A percentile compares a stretch with the other conserved stretches of the same genome.
These are phyloP conservation scores for Ariolimax columbianus DNA, from an alignment of 2,888 invertebrate genomes.

Conservation along the genomic window DNA sequence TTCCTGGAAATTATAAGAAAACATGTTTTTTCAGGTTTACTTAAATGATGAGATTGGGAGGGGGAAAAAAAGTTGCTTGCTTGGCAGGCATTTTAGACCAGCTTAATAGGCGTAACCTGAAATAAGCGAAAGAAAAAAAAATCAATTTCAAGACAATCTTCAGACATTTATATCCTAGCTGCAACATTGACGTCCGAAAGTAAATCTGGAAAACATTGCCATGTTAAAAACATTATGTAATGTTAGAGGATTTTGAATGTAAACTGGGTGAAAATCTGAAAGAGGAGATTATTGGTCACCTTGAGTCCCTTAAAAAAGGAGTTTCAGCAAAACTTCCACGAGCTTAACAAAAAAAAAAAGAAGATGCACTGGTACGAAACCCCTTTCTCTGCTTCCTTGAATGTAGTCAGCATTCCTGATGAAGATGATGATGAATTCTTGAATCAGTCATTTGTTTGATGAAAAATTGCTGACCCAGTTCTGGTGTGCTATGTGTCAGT, in stretches of 20 bases:
- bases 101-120: too few relatives aligned
- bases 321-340: not conserved
- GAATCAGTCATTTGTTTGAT: not conserved
- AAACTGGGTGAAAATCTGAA: not conserved
- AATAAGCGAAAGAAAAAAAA: too few relatives aligned
- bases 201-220: too few relatives aligned
- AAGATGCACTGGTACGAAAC: too few relatives aligned
- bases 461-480: too few relatives aligned
- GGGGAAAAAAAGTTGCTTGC: not conserved
- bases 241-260: not conserved
- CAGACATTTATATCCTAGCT: too few relatives aligned
- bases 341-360: not conserved
- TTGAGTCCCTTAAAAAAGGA: not conserved
- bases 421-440: not conserved
- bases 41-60: not conserved
- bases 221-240: too few relatives aligned
- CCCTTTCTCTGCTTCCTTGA: not conserved
- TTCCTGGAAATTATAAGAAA: not conserved
- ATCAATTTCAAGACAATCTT: too few relatives aligned
- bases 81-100: not conserved
- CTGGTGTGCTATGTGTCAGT: too few relatives aligned
- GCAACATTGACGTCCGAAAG: too few relatives aligned
- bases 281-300: too few relatives aligned
- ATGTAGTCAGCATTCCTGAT: slow-evolving; percentile 14
- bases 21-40: not conserved